These are phyloP conservation scores for Aselliscus stoliczkanus DNA, from an alignment of 2,797 vertebrate species.

Conservation along the genomic window DNA sequence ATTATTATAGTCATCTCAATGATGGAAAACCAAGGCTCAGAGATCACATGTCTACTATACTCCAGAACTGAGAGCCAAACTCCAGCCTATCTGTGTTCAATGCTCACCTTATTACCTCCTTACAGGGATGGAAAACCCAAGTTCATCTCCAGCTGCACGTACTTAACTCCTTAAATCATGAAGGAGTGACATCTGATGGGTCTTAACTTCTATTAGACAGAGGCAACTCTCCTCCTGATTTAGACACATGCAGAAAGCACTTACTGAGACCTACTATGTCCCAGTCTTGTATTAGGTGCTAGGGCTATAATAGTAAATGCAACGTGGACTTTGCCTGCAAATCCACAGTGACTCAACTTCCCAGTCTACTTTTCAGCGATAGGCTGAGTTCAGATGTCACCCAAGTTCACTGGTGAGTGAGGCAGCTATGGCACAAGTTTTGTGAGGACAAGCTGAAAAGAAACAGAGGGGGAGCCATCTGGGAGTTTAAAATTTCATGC, in stretches of 20 bases:
- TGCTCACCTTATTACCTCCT: background rate
- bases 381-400: background rate
- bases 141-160: background rate
- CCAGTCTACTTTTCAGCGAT: background rate
- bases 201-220: background rate
- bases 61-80: background rate
- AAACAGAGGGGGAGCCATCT: constrained; percentile 36
- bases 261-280: background rate
- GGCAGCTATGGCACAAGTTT: background rate
- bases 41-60: background rate
- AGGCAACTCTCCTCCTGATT: background rate
- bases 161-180: background rate
- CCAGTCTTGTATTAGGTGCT: background rate
- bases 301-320: background rate
- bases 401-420: background rate
- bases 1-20: background rate
- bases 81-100: background rate
- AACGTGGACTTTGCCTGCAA: background rate
- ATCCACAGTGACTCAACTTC: background rate
- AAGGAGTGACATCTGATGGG: background rate
- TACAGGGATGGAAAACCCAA: background rate
- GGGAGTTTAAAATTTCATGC: constrained; percentile 62
- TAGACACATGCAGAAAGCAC: background rate
- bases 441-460: constrained; percentile 40
- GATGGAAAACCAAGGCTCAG: background rate